These are phyloP conservation scores for Myiotriccus ornatus DNA, from an alignment of 2,797 vertebrate species.

Conservation along the genomic window DNA sequence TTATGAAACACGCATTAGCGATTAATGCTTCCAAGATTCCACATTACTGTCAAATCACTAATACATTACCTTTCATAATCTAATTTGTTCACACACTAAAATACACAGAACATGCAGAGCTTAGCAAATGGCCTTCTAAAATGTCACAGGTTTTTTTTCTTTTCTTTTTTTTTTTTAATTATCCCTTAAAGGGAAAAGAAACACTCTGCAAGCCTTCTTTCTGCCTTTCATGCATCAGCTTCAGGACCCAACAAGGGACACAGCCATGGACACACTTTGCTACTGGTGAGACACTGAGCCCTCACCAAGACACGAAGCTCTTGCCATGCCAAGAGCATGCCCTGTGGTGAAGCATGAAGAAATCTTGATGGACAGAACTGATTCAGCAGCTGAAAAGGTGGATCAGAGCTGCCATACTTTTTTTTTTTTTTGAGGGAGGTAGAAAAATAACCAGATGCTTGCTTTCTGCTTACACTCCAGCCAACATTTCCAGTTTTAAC, in stretches of 20 bases:
- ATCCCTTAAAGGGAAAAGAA: conserved; percentile 26
- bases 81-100: conserved; percentile 67
- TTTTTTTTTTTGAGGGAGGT: neutral
- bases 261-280: rapidly evolving
- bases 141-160: neutral
- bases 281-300: neutral
- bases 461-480: rapidly evolving
- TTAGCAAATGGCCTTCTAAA: conserved; percentile 43
- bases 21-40: conserved; percentile 65
- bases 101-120: conserved; percentile 58
- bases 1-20: conserved; percentile 54
- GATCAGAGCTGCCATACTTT: neutral
- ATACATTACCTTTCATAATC: conserved; percentile 70
- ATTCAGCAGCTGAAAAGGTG: neutral
- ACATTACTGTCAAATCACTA: conserved; percentile 66
- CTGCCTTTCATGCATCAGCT: neutral
- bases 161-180: neutral
- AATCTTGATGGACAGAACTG: neutral
- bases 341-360: neutral
- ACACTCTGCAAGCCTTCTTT: neutral
- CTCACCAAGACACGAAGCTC: neutral
- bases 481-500: neutral
- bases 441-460: neutral
- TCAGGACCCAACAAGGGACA: neutral
- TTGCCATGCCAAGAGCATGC: neutral